Conservation (phyloP, 2,888 invertebrate species). For the Nebria brevicollis region DNA sequence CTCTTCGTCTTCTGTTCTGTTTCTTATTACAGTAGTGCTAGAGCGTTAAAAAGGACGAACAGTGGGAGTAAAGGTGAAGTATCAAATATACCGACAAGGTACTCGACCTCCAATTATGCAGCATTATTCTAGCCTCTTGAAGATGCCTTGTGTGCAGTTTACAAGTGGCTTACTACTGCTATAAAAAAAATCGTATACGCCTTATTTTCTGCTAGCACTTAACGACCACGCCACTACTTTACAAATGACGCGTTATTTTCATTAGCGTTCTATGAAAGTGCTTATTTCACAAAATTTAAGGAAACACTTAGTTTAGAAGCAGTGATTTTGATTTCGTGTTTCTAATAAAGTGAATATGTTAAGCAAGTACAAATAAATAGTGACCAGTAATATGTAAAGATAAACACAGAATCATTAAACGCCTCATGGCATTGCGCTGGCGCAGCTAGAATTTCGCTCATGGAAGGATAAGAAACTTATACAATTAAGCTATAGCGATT, state of each 20-base stretch:
- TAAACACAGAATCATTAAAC: neutral
- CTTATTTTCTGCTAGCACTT: neutral
- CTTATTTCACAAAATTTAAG: neutral
- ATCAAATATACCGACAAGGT: conserved; percentile 9
- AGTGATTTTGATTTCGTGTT: too few species aligned
- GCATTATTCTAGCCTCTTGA: conserved; percentile 30
- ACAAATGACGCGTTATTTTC: conserved; percentile 1
- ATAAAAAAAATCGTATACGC: conserved; percentile 22
- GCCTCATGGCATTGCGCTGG: neutral
- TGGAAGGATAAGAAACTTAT: conserved; percentile 43
- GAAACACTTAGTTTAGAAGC: too few species aligned
- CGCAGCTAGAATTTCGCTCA: neutral
- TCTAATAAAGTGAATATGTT: too few species aligned
- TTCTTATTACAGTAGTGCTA: neutral
- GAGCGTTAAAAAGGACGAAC: neutral
- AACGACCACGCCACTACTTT: neutral
- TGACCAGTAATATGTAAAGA: too few species aligned
- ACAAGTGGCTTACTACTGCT: conserved; percentile 11
- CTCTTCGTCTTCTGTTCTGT: neutral
- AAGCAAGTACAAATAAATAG: too few species aligned
- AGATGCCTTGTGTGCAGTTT: conserved; percentile 30
- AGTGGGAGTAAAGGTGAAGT: neutral
- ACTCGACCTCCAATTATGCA: conserved; percentile 31
- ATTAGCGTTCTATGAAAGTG: neutral
- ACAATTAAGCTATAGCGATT: conserved; percentile 41